phyloP scores from a whole-genome alignment of 2,113 vertebrate species.

The Ia io region DNA sequence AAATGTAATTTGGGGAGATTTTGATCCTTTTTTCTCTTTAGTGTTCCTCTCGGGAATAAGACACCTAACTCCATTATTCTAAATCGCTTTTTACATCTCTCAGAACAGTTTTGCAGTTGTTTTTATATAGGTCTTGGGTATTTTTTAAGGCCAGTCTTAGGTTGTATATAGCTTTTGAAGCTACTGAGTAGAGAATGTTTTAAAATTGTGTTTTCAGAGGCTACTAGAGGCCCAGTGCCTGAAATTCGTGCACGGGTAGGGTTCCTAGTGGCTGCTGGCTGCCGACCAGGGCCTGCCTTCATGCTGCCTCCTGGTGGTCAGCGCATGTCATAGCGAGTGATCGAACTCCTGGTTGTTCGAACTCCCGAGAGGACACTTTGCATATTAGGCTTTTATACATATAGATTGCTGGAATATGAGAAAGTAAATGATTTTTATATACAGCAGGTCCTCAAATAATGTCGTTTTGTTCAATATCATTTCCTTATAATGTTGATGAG shows the following conservation, averaged over 20 bases:
- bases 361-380: too few relatives aligned
- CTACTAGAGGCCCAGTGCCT: too few relatives aligned
- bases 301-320: too few relatives aligned
- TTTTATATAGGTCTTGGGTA: constrained; percentile 6
- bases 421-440: background rate
- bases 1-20: background rate
- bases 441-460: background rate
- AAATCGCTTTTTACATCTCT: background rate
- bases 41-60: background rate
- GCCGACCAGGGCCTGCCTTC: too few relatives aligned
- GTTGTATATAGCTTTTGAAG: background rate
- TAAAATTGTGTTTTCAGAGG: constrained; percentile 15
- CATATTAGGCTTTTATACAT: too few relatives aligned
- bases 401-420: background rate
- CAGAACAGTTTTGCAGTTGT: background rate
- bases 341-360: too few relatives aligned
- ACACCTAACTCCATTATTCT: background rate
- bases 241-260: too few relatives aligned
- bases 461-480: background rate
- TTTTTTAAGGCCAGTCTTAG: constrained; percentile 19
- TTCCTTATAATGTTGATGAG: background rate
- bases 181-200: background rate
- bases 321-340: too few relatives aligned
- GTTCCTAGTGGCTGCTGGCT: too few relatives aligned
- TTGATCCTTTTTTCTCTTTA: background rate